These are phyloP conservation scores for Danio rerio DNA, from an alignment of 2,113 vertebrate genomes.

Conservation along the genomic window DNA sequence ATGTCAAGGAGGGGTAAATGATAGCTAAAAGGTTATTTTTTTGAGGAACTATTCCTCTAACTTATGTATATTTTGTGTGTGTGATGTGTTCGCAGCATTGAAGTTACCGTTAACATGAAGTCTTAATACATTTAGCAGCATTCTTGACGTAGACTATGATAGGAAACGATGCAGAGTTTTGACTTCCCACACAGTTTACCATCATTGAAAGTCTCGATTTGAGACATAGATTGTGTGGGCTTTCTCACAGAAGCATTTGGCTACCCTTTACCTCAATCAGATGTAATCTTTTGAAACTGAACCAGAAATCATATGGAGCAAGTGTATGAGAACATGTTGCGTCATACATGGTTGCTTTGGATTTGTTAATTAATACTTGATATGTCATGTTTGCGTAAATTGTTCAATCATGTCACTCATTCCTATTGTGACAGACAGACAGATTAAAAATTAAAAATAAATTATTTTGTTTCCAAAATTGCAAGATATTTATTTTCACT, in stretches of 20 bases:
- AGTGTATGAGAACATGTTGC: not conserved
- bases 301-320: not conserved
- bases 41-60: not conserved
- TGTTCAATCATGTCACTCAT: not conserved
- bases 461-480: too few species aligned
- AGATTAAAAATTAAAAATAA: too few species aligned
- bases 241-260: not conserved
- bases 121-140: not conserved
- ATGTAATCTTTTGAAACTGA: not conserved
- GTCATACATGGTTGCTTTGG: not conserved
- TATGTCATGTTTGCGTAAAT: not conserved
- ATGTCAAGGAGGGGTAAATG: too few species aligned
- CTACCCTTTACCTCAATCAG: not conserved
- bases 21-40: too few species aligned
- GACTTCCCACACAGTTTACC: constrained; percentile 17
- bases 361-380: not conserved
- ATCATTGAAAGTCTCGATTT: constrained; percentile 15
- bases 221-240: not conserved
- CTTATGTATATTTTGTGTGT: not conserved
- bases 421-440: too few species aligned
- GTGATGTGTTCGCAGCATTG: not conserved
- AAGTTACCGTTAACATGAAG: not conserved
- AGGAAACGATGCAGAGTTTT: not conserved
- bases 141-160: not conserved
- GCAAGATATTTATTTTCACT: too few species aligned